Evolutionary conservation across 2,888 invertebrate genomes (phyloP), one percentile per base, ranked within the genome.

Genomic region (Drosophila ustulata): DNA sequence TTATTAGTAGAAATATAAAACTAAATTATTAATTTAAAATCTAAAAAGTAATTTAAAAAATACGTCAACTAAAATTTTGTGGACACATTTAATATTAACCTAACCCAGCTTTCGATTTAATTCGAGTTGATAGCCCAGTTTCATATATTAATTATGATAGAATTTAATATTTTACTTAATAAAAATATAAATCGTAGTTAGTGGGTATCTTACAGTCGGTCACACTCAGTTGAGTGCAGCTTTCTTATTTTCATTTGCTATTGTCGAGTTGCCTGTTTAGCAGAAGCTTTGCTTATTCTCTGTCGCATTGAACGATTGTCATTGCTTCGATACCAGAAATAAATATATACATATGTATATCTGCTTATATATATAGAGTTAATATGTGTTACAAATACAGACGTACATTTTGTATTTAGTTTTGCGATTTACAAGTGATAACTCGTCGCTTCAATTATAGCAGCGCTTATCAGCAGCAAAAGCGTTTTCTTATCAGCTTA

Each of bases 351-450:
- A 18, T 18, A 56, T 4, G 25, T 3, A 56, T 4, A 30, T 3
- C 45, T 6, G 9, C 5, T 49, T 8, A 37, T 11, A 9, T 11
- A 25, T 28, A 25, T 11, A 30, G 39, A 18, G 2, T n/a, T 45
- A 13, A 13, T 26, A 11, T 30, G 13, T 26, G 50, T 34, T 37
- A n/a, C 25, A 39, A 46, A 41, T n/a, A 28, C 9, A 43, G 8
- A 39, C 56, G 23, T 37, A 41, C n/a, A 34, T 11, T 37, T 37
- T 37, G 4, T 59, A 39, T 66, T 64, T 32, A 34, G 63, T 46
- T 66, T 46, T 8, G 62, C 52, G 70, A 73, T 73, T 70, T 70
- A 66, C 58, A 62, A 52, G 47, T 77, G 77, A 77, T 77, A 68
- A 30, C 43, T 9, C 26, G 45, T 63, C 43, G 59, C 47, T 58